A percentile compares a stretch with the other conserved stretches of the same genome.
These are phyloP conservation scores for Euphydryas editha DNA, from an alignment of 2,888 invertebrate species.

Conservation along the genomic window DNA sequence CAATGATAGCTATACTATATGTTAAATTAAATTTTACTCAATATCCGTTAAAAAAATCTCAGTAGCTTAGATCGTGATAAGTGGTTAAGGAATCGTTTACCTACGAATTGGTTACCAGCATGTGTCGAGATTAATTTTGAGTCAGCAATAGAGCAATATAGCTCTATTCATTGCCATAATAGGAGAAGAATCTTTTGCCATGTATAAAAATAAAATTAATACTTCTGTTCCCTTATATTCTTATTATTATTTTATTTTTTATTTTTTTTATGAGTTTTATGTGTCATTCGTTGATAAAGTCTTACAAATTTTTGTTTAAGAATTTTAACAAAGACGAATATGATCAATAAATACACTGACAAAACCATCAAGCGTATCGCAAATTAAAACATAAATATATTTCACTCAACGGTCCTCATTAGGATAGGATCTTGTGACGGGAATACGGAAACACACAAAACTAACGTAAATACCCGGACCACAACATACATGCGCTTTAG, in stretches of 20 bases:
- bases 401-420: neutral
- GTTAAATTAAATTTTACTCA: too few relatives aligned
- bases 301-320: too few relatives aligned
- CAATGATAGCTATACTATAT: too few relatives aligned
- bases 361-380: neutral
- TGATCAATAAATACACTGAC: neutral
- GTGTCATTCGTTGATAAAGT: too few relatives aligned
- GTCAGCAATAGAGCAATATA: neutral
- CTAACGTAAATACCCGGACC: neutral
- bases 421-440: neutral
- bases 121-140: too few relatives aligned
- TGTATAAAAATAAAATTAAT: too few relatives aligned
- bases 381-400: neutral
- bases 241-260: neutral
- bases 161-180: neutral
- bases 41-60: too few relatives aligned
- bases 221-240: neutral
- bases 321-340: neutral
- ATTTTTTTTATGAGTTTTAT: too few relatives aligned
- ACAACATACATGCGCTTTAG: neutral
- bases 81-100: too few relatives aligned
- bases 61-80: too few relatives aligned
- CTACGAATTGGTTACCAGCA: too few relatives aligned
- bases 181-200: neutral
- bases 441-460: neutral